Conservation (phyloP, 37 sponge, comb jelly and placozoan species). For the Spongilla lacustris region DNA sequence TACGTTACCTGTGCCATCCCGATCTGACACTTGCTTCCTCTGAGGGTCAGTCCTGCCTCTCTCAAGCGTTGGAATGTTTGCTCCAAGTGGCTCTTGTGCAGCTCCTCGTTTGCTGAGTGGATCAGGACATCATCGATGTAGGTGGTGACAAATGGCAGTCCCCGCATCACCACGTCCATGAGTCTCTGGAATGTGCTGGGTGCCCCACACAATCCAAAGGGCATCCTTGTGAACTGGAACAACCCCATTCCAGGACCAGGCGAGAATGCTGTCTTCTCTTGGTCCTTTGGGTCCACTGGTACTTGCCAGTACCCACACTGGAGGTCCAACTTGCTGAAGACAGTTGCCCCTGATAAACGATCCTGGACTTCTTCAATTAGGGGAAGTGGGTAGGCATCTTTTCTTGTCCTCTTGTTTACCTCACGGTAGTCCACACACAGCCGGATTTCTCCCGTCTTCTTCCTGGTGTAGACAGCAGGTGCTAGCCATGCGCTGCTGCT, state of each 20-base stretch:
- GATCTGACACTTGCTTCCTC: slow-evolving; percentile 58
- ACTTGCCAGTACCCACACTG: slow-evolving; percentile 19
- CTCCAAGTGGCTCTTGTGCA: slow-evolving; percentile 40
- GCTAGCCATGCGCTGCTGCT: slow-evolving; percentile 44
- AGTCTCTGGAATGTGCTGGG: slow-evolving; percentile 63
- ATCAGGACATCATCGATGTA: slow-evolving; percentile 62
- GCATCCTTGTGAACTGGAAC: slow-evolving; percentile 50
- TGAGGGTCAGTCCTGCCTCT: slow-evolving; percentile 58
- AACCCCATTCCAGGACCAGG: slow-evolving; percentile 69
- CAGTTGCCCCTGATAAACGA: too few species aligned
- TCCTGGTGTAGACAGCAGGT: slow-evolving; percentile 53
- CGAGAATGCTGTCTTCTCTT: slow-evolving; percentile 43
- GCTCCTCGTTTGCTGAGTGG: slow-evolving; percentile 15
- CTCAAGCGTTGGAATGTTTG: slow-evolving; percentile 52
- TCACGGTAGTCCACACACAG: slow-evolving; percentile 63
- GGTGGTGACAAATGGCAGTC: slow-evolving; percentile 45
- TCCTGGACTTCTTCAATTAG: slow-evolving; percentile 61
- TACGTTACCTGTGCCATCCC: slow-evolving; percentile 35
- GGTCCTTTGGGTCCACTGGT: slow-evolving; percentile 8
- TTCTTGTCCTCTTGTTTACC: slow-evolving; percentile 59
- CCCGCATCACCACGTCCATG: slow-evolving; percentile 55
- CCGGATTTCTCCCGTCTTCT: slow-evolving; percentile 35
- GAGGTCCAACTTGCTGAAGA: slow-evolving; percentile 54
- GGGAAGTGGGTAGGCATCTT: slow-evolving; percentile 68
- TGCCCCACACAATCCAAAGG: slow-evolving; percentile 67